These are phyloP conservation scores for Ectobius pallidus DNA, from an alignment of 2,888 invertebrate species.

Conservation along the genomic window DNA sequence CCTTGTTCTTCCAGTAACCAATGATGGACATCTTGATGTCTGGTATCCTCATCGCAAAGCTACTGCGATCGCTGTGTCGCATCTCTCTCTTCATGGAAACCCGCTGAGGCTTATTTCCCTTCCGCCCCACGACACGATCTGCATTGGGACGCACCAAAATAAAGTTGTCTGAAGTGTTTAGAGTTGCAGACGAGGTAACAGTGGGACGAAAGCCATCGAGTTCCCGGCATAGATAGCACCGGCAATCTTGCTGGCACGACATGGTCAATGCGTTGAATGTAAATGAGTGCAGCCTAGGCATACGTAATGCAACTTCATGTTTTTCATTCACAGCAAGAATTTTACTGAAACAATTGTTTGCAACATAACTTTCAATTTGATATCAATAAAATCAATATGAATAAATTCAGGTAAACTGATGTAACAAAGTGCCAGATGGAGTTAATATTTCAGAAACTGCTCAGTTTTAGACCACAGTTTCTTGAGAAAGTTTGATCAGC, in stretches of 20 bases:
- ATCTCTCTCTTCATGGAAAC: neutral
- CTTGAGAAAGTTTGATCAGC: no score
- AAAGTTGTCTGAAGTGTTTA: conserved; percentile 36
- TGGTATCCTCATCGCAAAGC: conserved; percentile 3
- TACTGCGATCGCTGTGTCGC: neutral
- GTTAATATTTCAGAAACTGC: no score
- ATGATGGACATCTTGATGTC: conserved; percentile 18
- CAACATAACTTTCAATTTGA: no score
- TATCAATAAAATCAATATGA: no score
- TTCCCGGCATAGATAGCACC: conserved; percentile 40
- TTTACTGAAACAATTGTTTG: no score
- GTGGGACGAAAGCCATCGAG: conserved; percentile 32
- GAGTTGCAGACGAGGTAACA: neutral
- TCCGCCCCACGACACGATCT: neutral
- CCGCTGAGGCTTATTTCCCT: neutral
- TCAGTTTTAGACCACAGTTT: no score
- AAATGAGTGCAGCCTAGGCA: no score
- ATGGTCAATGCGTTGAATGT: neutral
- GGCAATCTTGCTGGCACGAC: conserved; percentile 36
- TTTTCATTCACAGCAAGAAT: no score
- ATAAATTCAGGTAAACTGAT: no score
- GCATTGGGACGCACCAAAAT: conserved; percentile 33
- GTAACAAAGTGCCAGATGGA: no score
- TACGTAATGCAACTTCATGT: no score
- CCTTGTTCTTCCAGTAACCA: conserved; percentile 22